phyloP scores from a whole-genome alignment of 1,140 invertebrate genomes.

The Cydia strobilella region DNA sequence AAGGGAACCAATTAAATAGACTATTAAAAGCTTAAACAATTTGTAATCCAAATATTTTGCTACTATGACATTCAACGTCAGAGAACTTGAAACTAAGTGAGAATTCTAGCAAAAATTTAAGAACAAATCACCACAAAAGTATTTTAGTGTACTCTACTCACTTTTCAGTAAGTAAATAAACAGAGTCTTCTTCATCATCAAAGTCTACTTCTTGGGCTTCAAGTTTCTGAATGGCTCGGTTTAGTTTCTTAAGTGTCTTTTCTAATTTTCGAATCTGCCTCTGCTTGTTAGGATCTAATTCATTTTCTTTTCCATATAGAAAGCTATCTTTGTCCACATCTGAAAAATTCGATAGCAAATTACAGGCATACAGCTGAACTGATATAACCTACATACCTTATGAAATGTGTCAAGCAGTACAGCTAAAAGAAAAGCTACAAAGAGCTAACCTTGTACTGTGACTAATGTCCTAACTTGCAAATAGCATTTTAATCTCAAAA shows the following conservation, averaged over 20 bases:
- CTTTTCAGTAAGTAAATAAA: slow-evolving; percentile 73
- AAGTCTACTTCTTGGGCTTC: slow-evolving; percentile 74
- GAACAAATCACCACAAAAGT: neutral
- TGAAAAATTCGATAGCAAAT: slow-evolving; percentile 22
- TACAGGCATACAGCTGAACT: neutral
- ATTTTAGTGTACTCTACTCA: slow-evolving; percentile 37
- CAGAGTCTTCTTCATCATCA: slow-evolving; percentile 74
- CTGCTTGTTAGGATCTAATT: slow-evolving; percentile 59
- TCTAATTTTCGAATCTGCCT: slow-evolving; percentile 71
- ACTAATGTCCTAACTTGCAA: too few species aligned
- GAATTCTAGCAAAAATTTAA: too few species aligned
- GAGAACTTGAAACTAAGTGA: too few species aligned
- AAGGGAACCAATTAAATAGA: too few species aligned
- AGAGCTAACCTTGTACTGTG: too few species aligned
- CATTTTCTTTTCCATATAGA: slow-evolving; percentile 45
- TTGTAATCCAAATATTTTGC: too few species aligned
- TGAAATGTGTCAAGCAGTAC: too few species aligned
- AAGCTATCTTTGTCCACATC: slow-evolving; percentile 36
- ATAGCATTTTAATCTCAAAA: neutral
- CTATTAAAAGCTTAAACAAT: too few species aligned
- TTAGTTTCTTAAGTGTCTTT: slow-evolving; percentile 73
- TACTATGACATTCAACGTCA: too few species aligned
- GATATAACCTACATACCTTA: too few species aligned
- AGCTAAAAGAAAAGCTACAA: too few species aligned
- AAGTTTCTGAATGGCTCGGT: slow-evolving; percentile 69